phyloP scores from a whole-genome alignment of 2,797 vertebrate genomes.

The Enteromius viviparus region DNA sequence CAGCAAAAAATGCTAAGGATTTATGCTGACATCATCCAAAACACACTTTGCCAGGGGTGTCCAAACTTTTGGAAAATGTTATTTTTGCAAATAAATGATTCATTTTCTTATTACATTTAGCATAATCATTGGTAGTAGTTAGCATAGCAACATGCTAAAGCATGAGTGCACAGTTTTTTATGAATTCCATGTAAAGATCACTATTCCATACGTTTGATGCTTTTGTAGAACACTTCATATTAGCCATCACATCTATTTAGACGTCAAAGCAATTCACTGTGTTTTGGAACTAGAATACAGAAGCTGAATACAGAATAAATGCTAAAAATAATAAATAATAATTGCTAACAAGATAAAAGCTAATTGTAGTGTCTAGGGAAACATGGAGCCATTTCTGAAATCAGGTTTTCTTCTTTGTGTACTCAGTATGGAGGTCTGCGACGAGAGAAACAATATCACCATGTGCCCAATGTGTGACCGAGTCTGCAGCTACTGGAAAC shows the following conservation, averaged over 20 bases:
- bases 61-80: too few species aligned
- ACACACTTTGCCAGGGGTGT: too few species aligned
- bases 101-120: too few species aligned
- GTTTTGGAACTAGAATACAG: neutral
- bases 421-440: slow-evolving; percentile 87
- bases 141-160: neutral
- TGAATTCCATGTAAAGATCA: neutral
- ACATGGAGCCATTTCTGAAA: slow-evolving; percentile 15
- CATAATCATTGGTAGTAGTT: neutral
- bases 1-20: too few species aligned
- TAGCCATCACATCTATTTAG: neutral
- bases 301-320: neutral
- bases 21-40: too few species aligned
- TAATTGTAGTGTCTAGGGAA: neutral
- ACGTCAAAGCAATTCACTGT: neutral
- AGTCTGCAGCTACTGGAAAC: slow-evolving; percentile 87
- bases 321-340: neutral
- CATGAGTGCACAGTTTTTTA: neutral
- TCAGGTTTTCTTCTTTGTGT: slow-evolving; percentile 29
- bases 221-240: neutral
- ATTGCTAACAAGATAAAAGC: neutral
- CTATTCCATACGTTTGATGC: neutral
- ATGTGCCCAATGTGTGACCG: slow-evolving; percentile 88
- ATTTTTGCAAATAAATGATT: too few species aligned
- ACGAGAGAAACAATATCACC: slow-evolving; percentile 83